A percentile compares a stretch with the other conserved stretches of the same genome.
Conservation (phyloP, 1,140 invertebrate genomes). For the Hormaphis cornu region DNA sequence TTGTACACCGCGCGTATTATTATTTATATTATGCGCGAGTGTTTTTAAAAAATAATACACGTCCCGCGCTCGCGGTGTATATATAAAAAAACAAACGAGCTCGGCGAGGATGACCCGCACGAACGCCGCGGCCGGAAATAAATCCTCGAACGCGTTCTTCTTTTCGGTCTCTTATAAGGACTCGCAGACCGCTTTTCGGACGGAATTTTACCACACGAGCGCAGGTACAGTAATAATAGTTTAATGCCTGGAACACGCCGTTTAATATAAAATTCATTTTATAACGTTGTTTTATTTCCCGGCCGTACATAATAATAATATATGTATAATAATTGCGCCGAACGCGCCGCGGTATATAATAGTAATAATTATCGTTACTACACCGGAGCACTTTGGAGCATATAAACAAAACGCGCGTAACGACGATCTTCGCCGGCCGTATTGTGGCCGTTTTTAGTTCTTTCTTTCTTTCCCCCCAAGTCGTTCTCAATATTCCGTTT, state of each 20-base stretch:
- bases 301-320: neutral
- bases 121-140: slow-evolving; percentile 10
- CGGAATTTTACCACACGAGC: neutral
- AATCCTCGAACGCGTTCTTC: slow-evolving; percentile 1
- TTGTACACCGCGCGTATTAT: neutral
- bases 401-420: no score
- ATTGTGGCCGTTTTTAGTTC: neutral
- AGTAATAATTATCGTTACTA: neutral
- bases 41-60: neutral
- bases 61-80: neutral
- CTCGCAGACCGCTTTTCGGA: slow-evolving; percentile 2
- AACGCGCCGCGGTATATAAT: neutral
- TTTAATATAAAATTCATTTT: neutral
- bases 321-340: neutral
- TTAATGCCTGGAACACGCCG: neutral
- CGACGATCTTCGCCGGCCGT: neutral
- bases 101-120: no score
- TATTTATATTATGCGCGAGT: neutral
- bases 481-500: no score
- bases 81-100: neutral
- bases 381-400: no score
- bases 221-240: neutral
- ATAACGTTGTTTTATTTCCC: no score
- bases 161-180: neutral
- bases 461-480: neutral